phyloP scores from a whole-genome alignment of 2,888 invertebrate species.

The Meta bourneti region DNA sequence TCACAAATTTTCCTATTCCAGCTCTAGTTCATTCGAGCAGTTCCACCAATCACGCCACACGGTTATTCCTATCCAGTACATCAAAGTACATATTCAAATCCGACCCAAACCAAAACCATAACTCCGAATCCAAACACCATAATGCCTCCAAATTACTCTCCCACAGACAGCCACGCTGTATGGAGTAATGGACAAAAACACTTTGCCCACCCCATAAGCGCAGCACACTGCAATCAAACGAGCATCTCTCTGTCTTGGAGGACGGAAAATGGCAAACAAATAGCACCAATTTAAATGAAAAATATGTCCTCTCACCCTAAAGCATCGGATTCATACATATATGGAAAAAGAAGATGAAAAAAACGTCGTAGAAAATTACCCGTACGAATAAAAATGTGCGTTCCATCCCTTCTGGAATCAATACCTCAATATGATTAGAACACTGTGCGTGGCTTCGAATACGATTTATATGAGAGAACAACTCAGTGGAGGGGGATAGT shows the following conservation, averaged over 20 bases:
- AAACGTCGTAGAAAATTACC: not conserved
- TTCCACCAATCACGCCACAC: no score
- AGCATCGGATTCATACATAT: slow-evolving; percentile 12
- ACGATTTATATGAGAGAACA: slow-evolving; percentile 2
- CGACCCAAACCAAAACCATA: not conserved
- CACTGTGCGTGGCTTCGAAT: slow-evolving; percentile 15
- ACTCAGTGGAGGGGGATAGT: not conserved
- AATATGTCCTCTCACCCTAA: slow-evolving; percentile 13
- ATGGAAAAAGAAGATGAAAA: not conserved
- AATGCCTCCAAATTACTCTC: not conserved
- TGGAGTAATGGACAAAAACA: slow-evolving; percentile 22
- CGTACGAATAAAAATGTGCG: slow-evolving; percentile 3
- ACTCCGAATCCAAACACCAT: slow-evolving; percentile 13
- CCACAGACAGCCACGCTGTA: not conserved
- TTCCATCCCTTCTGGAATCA: slow-evolving; percentile 18
- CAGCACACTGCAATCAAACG: not conserved
- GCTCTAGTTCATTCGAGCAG: not conserved
- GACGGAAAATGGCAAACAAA: slow-evolving; percentile 38
- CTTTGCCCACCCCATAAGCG: not conserved
- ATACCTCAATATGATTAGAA: slow-evolving; percentile 58
- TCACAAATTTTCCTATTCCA: not conserved
- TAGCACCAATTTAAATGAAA: slow-evolving; percentile 64
- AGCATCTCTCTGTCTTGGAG: not conserved
- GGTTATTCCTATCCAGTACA: not conserved
- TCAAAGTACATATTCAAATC: not conserved